Conservation (phyloP, 1,140 invertebrate genomes). For the Reticulitermes speratus region DNA sequence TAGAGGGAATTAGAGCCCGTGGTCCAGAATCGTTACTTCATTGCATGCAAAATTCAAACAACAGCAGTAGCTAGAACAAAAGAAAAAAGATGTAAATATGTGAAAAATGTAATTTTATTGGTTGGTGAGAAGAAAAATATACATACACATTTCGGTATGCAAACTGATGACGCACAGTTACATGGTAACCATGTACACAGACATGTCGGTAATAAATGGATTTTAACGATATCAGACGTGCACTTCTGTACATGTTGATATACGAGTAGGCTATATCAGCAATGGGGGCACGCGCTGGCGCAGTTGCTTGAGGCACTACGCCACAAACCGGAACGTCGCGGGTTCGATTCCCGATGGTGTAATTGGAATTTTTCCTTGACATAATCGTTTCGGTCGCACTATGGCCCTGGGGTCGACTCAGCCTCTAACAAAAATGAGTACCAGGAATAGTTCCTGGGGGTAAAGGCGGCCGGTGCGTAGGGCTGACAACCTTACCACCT, state of each 20-base stretch:
- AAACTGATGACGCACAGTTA: slow-evolving; percentile 6
- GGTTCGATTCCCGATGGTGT: too few species aligned
- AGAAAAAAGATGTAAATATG: not conserved
- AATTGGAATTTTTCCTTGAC: too few species aligned
- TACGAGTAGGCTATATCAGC: too few species aligned
- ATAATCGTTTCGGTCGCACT: too few species aligned
- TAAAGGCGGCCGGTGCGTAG: too few species aligned
- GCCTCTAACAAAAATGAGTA: too few species aligned
- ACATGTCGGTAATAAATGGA: not conserved
- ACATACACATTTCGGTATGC: not conserved
- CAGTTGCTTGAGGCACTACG: too few species aligned
- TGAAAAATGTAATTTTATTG: slow-evolving; percentile 17
- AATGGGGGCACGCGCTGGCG: too few species aligned
- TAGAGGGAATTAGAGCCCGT: slow-evolving; percentile 19
- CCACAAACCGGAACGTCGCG: too few species aligned
- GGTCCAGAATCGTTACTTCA: slow-evolving; percentile 23
- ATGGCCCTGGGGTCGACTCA: too few species aligned
- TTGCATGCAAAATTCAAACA: slow-evolving; percentile 5
- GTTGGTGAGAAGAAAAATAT: not conserved
- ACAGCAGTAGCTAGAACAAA: not conserved
- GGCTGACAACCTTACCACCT: too few species aligned
- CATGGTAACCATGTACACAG: not conserved
- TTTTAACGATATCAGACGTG: not conserved
- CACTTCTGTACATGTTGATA: not conserved
- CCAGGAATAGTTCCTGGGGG: too few species aligned